Base-by-base conservation (phyloP, 2,797 vertebrate species). In the Cirrhinus mrigala region DNA sequence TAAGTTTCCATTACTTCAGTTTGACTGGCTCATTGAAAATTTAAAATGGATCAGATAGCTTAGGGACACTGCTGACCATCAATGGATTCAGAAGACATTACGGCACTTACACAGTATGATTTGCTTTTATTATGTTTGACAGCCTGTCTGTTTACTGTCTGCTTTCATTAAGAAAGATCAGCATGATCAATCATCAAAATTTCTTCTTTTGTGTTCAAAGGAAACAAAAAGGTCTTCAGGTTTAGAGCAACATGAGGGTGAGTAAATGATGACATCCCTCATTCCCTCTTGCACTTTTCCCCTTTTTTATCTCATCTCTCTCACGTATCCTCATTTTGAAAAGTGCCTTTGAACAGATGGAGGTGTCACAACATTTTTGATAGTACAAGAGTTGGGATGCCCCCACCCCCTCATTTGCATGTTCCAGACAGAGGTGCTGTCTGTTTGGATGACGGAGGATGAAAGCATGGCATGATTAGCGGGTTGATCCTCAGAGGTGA, bases 271-370 rank as follows among this genome's bases (percentile, higher is more conserved):
- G 60, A 12, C 8, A 16, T 84, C 16, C 24, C 22, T 44, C 15
- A 52, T 46, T 60, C 68, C 44, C 22, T 60, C 33, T 77, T 58
- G 20, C 37, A 81, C 66, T n/a, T 79, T 71, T 62, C 48, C n/a
- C 27, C 2, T 54, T 78, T 20, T 66, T 29, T 6, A 33, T 27
- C 6, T 77, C 2, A 15, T 46, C 37, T 60, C n/a, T 9, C 52
- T 60, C 37, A 18, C 24, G 11, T 66, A 60, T 66, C 12, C 14
- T 50, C 20, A 24, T 29, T 62, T 86, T 64, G 29, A 73, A 73
- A 84, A 64, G 22, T 52, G 82, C 46, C 82, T 77, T 79, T 85
- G 79, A 85, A 74, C 88, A 87, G 81, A 88, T 82, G 81, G 79
- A 74, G 80, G 46, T 86, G 87, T 87, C 75, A 85, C 50, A 86